Percentiles rank a stretch among this genome's conserved stretches.
phyloP scores from a whole-genome alignment of 2,113 vertebrate species.

The Amazona vittata region DNA sequence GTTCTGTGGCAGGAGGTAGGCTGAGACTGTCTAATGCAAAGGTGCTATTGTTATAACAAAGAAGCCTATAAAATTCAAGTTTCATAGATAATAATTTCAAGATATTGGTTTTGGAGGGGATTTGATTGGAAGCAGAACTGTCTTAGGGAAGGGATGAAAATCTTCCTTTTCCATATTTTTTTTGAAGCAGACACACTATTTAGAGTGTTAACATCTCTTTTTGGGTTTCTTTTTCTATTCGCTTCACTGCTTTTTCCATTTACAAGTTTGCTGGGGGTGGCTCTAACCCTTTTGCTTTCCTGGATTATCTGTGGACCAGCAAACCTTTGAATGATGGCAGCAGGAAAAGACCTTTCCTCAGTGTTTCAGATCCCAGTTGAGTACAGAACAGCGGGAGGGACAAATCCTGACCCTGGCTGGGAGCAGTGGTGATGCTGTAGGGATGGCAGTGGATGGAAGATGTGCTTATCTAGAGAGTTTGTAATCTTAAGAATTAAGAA shows the following conservation, averaged over 20 bases:
- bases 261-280: neutral
- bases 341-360: neutral
- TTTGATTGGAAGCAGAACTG: neutral
- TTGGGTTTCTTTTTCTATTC: too few relatives aligned
- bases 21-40: neutral
- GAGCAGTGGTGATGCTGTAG: neutral
- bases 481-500: neutral
- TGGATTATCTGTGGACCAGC: neutral
- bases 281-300: neutral
- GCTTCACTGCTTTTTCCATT: neutral
- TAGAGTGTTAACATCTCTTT: too few relatives aligned
- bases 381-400: neutral
- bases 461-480: neutral
- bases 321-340: neutral
- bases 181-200: neutral
- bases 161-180: neutral
- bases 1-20: neutral
- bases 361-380: neutral
- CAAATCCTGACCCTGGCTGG: neutral
- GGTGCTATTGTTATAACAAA: neutral
- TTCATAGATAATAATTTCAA: neutral
- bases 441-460: neutral
- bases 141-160: neutral
- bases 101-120: neutral
- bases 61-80: neutral